Evolutionary conservation across 2,113 vertebrate genomes (phyloP), one percentile per base, ranked within the genome.

Genomic region (Ardeotis arabs): DNA sequence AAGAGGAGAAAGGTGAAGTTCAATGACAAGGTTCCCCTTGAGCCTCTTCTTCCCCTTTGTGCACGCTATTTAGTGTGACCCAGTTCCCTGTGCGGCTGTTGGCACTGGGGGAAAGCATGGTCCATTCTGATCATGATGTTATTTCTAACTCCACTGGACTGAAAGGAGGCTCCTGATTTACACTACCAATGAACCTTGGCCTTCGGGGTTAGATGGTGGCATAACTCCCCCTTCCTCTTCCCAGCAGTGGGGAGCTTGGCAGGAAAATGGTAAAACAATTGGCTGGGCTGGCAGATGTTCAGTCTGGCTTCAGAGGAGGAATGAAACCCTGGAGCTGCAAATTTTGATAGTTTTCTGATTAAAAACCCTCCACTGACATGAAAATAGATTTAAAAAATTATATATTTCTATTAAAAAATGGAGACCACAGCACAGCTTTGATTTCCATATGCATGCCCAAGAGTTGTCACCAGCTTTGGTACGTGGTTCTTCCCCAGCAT

Each of bases 1-100:
- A 75, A 79, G 91, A 82, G 84, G 89, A 77, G 45, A 45, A 86
- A 84, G 77, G 91, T 95, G 89, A 93, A 73, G 52, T 87, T 89
- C 73, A 75, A 22, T 64, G 91, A 93, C 60, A 64, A 63, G 70
- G 87, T 75, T 92, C 44, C 59, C 72, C 77, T n/a, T 14, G 19
- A 91, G 79, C 69, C n/a, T 73, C 70, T 58, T 73, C n/a, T 59
- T 44, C 17, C 53, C 87, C 49, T 72, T 33, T 31, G 20, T 8
- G 19, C 0, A 0, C 25, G 3, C 53, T 58, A 31, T 67, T 78
- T 56, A 58, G 62, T 7, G 60, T 70, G 84, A 87, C 77, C 84
- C 58, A 52, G 55, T 87, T 92, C 41, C 58, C 35, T 41, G 39
- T 33, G 53, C 1, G 18, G 72, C 90, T 67, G 63, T n/a, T 58